phyloP scores from a whole-genome alignment of 2,797 vertebrate species.

The Eulemur albifrons region DNA sequence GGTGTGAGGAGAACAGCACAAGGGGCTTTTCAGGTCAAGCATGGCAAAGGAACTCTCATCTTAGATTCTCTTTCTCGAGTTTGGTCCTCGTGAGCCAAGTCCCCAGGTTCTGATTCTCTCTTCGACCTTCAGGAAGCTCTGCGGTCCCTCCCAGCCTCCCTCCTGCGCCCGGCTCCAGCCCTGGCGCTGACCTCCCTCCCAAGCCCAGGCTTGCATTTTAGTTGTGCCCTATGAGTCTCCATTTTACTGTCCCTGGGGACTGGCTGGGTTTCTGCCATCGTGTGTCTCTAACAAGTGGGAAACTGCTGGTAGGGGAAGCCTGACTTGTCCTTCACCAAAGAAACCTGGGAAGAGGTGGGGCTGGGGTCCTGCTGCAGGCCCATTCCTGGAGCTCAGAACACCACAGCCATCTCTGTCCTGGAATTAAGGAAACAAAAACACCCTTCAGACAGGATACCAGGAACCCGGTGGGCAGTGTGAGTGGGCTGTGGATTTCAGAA shows the following conservation, averaged over 20 bases:
- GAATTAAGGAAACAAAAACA: slow-evolving; percentile 5
- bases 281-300: not conserved
- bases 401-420: not conserved
- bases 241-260: not conserved
- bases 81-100: not conserved
- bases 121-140: not conserved
- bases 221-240: not conserved
- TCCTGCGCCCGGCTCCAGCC: not conserved
- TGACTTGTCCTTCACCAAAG: not conserved
- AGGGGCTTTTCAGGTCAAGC: not conserved
- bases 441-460: not conserved
- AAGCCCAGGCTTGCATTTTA: not conserved
- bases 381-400: not conserved
- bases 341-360: not conserved
- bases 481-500: not conserved
- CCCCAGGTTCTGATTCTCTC: not conserved
- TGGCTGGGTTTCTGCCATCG: not conserved
- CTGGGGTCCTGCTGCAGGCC: not conserved
- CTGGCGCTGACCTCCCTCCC: no score
- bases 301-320: not conserved
- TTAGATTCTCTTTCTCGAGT: not conserved
- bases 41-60: not conserved
- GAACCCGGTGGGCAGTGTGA: not conserved
- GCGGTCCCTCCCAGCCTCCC: not conserved
- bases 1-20: not conserved